These are phyloP conservation scores for Trimorus sp. DNA, from an alignment of 2,888 invertebrate species.

Conservation along the genomic window DNA sequence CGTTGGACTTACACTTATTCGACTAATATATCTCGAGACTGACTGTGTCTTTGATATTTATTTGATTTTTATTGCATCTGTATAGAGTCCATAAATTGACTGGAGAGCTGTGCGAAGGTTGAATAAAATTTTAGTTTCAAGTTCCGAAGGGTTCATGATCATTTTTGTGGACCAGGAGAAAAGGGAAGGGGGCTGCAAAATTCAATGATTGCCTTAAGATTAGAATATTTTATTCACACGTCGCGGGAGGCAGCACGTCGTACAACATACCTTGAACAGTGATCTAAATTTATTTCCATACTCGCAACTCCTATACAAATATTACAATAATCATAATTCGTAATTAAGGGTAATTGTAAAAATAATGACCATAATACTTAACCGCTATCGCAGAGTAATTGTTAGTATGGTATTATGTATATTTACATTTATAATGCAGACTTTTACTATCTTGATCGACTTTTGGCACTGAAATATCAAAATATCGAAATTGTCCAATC, in stretches of 20 bases:
- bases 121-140: constrained; percentile 29
- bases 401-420: constrained; percentile 67
- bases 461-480: constrained; percentile 70
- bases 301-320: constrained; percentile 77
- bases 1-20: too few relatives aligned
- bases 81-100: constrained; percentile 9
- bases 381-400: constrained; percentile 59
- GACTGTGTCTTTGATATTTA: constrained; percentile 29
- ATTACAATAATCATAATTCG: constrained; percentile 73
- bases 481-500: constrained; percentile 17
- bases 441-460: constrained; percentile 66
- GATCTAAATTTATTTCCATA: constrained; percentile 74
- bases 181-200: neutral
- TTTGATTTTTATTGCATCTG: constrained; percentile 16
- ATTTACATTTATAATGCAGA: constrained; percentile 75
- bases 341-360: too few relatives aligned
- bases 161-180: neutral
- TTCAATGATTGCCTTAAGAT: constrained; percentile 32
- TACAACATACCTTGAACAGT: constrained; percentile 75
- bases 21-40: constrained; percentile 10
- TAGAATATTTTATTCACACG: constrained; percentile 74
- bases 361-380: constrained; percentile 56
- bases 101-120: constrained; percentile 3
- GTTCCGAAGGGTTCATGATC: neutral
- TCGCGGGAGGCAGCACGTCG: constrained; percentile 73